Evolutionary conservation across 2,888 invertebrate species (phyloP), one percentile per base, ranked within the genome.

Genomic region (Ophonus ardosiacus): DNA sequence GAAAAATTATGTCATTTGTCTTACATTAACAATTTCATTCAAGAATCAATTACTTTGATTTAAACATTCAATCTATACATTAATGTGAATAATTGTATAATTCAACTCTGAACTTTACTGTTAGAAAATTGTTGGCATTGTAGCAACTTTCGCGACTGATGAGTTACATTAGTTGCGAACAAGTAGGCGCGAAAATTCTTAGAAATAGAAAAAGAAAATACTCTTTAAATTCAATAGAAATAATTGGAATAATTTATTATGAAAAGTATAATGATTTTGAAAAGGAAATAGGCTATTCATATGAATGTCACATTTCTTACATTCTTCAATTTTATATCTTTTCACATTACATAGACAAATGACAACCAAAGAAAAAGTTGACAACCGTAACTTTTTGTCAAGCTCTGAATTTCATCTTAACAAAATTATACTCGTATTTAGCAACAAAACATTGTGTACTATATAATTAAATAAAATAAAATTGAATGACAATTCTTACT

Each of bases 121-220:
- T 76, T 51, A 76, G 18, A 51, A 76, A 76, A 68, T 68, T 38
- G 38, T 31, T 15, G 38, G 31, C 24, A 13, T 31, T 76, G 13
- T 76, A 13, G 76, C 78, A 78, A 78, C 78, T 24, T 78, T 78
- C 15, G 57, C 56, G 56, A 78, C 78, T 57, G 78, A 15, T 57
- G 57, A 78, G 78, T 21, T 15, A 21, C 8, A n/a, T 7, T 57
- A 78, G 78, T 78, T 78, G 78, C 78, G 15, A 78, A 78, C 78
- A 24, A 0, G 15, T 78, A 78, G 78, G 78, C 78, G 78, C 78
- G 6, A 21, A 43, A 21, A 57, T 40, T 57, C 31, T 57, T 56
- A 21, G 57, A 21, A 31, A 24, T 24, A 56, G 24, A 57, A 57
- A 56, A 78, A n/a, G 0, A 78, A 21, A 31, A 51, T 3, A 3